A percentile compares a stretch with the other conserved stretches of the same genome.
Evolutionary conservation across 2,797 vertebrate genomes (phyloP).

Genomic region (Telmatherina bonti): DNA sequence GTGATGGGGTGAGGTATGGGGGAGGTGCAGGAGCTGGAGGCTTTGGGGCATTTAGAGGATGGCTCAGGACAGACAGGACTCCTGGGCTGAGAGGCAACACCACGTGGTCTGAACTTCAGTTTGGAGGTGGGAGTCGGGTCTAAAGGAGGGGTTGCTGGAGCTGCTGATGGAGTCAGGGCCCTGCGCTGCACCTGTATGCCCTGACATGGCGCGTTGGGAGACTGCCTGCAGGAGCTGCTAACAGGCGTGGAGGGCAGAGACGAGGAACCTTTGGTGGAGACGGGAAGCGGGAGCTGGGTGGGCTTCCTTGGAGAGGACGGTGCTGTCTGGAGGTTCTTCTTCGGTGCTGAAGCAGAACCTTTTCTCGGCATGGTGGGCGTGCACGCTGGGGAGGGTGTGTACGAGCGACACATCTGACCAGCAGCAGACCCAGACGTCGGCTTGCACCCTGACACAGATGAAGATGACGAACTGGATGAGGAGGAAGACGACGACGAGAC

Average conservation of each 20-base stretch:
- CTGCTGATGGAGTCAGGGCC: slow-evolving; percentile 56
- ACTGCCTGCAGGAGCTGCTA: slow-evolving; percentile 37
- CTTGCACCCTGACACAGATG: slow-evolving; percentile 45
- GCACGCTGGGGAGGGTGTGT: slow-evolving; percentile 68
- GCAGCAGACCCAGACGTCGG: slow-evolving; percentile 29
- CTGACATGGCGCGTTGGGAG: slow-evolving; percentile 29
- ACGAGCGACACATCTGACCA: slow-evolving; percentile 60
- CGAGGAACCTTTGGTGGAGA: slow-evolving; percentile 58
- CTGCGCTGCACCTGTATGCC: slow-evolving; percentile 22
- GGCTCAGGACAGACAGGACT: slow-evolving; percentile 85
- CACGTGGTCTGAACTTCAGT: slow-evolving; percentile 62
- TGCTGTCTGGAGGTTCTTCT: slow-evolving; percentile 81
- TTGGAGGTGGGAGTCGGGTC: slow-evolving; percentile 43
- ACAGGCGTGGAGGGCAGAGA: slow-evolving; percentile 59
- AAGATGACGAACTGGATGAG: slow-evolving; percentile 59
- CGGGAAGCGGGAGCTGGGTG: slow-evolving; percentile 68
- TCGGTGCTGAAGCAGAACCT: slow-evolving; percentile 81
- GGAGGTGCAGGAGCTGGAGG: slow-evolving; percentile 58
- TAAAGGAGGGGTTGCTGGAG: slow-evolving; percentile 7
- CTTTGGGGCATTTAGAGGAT: slow-evolving; percentile 74
- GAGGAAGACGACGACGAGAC: slow-evolving; percentile 69
- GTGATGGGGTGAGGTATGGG: slow-evolving; percentile 67
- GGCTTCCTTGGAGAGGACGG: slow-evolving; percentile 67
- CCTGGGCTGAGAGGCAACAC: slow-evolving; percentile 66
- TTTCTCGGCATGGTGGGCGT: slow-evolving; percentile 80